Conservation (phyloP, 2,113 vertebrate genomes). For the Phycodurus eques region DNA sequence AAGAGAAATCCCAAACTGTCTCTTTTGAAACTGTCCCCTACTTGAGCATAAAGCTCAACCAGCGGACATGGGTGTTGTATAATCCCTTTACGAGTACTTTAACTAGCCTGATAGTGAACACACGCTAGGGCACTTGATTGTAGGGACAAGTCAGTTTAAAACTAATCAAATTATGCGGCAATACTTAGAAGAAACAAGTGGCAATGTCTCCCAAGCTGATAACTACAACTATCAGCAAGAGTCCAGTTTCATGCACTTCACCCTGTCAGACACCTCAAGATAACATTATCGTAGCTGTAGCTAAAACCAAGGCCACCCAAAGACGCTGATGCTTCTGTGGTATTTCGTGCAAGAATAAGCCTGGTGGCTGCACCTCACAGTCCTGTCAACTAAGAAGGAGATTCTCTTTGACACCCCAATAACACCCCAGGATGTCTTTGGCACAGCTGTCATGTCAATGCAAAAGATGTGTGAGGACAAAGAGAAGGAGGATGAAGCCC, state of each 20-base stretch:
- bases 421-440: constrained; percentile 9
- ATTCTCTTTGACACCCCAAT: constrained; percentile 12
- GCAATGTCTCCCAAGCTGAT: constrained; percentile 5
- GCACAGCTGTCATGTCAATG: constrained; percentile 8
- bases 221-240: background rate
- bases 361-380: constrained; percentile 8
- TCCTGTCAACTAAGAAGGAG: constrained; percentile 9
- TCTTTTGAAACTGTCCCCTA: constrained; percentile 1
- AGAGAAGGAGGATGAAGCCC: constrained; percentile 10
- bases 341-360: constrained; percentile 11
- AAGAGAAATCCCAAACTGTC: background rate
- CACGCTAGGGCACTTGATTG: background rate
- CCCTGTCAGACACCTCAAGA: background rate
- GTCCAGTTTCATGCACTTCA: background rate
- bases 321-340: background rate
- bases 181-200: background rate
- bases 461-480: constrained; percentile 12
- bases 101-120: background rate
- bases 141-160: background rate
- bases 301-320: background rate
- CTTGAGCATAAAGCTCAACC: background rate
- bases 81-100: background rate
- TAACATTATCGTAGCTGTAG: background rate
- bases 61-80: background rate
- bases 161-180: constrained; percentile 2